Conservation (phyloP, 2,888 invertebrate genomes). For the Emmelina monodactyla region DNA sequence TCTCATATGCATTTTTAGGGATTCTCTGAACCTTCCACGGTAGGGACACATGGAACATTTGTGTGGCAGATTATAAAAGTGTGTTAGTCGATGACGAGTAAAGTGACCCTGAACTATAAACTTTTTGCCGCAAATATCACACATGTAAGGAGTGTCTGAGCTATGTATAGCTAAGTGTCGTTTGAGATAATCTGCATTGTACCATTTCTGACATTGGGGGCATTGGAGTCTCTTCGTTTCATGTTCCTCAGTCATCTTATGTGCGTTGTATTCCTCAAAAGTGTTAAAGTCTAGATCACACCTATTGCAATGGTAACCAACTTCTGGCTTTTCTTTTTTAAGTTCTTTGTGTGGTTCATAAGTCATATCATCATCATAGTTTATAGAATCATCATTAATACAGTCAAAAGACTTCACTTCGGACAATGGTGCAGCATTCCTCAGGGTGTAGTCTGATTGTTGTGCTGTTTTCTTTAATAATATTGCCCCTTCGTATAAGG, state of each 20-base stretch:
- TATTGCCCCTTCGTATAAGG: slow-evolving; percentile 40
- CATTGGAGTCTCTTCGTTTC: slow-evolving; percentile 35
- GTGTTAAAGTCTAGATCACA: slow-evolving; percentile 36
- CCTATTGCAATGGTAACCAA: slow-evolving; percentile 28
- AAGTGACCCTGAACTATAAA: slow-evolving; percentile 35
- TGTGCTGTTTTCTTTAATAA: slow-evolving; percentile 44
- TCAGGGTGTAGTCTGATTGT: slow-evolving; percentile 30
- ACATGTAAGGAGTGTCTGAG: slow-evolving; percentile 28
- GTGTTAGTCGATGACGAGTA: slow-evolving; percentile 38
- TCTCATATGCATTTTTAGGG: slow-evolving; percentile 52
- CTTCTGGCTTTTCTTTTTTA: slow-evolving; percentile 15
- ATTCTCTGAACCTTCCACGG: slow-evolving; percentile 40
- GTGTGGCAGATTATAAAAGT: slow-evolving; percentile 41
- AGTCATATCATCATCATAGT: slow-evolving; percentile 4
- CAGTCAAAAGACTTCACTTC: slow-evolving; percentile 15
- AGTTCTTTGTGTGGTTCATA: slow-evolving; percentile 16
- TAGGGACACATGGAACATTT: slow-evolving; percentile 49
- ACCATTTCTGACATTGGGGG: slow-evolving; percentile 38
- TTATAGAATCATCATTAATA: slow-evolving; percentile 11
- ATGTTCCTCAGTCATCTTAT: slow-evolving; percentile 36
- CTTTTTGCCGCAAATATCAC: slow-evolving; percentile 51
- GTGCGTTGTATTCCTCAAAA: slow-evolving; percentile 33
- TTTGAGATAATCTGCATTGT: slow-evolving; percentile 33
- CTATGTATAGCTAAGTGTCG: slow-evolving; percentile 37
- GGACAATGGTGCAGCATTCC: slow-evolving; percentile 17